These are phyloP conservation scores for Phycodurus eques DNA, from an alignment of 2,113 vertebrate genomes.

Conservation along the genomic window DNA sequence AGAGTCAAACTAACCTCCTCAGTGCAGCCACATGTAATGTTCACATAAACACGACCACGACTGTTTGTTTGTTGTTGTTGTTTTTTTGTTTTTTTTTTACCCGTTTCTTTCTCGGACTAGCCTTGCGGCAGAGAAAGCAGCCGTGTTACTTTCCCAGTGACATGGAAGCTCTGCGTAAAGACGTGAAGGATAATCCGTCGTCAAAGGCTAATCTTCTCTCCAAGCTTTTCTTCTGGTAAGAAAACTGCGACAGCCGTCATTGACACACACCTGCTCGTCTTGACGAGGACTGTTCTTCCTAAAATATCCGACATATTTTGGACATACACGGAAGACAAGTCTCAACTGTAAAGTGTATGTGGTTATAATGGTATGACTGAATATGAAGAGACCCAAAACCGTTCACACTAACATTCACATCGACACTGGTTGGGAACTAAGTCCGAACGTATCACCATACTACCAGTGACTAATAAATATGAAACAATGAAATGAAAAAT, in stretches of 20 bases:
- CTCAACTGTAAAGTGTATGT: not conserved
- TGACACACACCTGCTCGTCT: slow-evolving; percentile 36
- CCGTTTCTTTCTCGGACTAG: not conserved
- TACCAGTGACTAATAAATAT: no score
- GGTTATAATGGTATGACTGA: no score
- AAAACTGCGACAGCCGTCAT: slow-evolving; percentile 48
- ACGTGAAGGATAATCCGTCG: slow-evolving; percentile 67
- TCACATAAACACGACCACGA: not conserved
- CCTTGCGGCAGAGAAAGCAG: slow-evolving; percentile 19
- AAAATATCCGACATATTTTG: slow-evolving; percentile 4
- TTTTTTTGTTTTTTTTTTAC: not conserved
- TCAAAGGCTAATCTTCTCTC: slow-evolving; percentile 71
- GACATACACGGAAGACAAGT: not conserved
- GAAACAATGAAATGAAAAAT: no score
- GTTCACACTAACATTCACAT: no score
- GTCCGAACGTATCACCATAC: no score
- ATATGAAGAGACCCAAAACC: no score
- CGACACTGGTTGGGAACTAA: no score
- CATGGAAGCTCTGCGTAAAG: slow-evolving; percentile 59
- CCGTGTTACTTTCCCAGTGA: slow-evolving; percentile 14
- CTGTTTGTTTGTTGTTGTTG: not conserved
- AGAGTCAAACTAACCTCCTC: not conserved
- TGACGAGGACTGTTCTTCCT: slow-evolving; percentile 11
- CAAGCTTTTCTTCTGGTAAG: slow-evolving; percentile 77
- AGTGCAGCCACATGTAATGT: slow-evolving; percentile 4